Percentiles rank a stretch among this genome's conserved stretches.
Conservation (phyloP, 2,888 invertebrate genomes). For the Polyommatus iphigenia region DNA sequence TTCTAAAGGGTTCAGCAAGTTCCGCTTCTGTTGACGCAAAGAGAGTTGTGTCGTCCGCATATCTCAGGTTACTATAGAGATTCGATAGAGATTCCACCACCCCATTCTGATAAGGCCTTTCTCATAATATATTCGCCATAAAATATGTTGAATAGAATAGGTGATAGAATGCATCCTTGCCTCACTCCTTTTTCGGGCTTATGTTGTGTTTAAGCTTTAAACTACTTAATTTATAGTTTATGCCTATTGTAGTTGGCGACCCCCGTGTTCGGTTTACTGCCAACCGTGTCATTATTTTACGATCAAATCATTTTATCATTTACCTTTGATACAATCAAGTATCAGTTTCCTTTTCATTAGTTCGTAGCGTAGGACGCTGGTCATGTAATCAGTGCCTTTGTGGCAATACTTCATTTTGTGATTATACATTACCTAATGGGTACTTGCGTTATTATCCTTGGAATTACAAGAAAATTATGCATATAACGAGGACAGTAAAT, state of each 20-base stretch:
- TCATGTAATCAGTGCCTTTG: conserved; percentile 26
- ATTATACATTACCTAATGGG: conserved; percentile 21
- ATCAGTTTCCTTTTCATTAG: conserved; percentile 29
- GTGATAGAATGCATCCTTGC: too few species aligned
- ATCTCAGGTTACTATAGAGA: too few species aligned
- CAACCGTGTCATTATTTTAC: conserved; percentile 2
- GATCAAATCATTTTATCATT: conserved; percentile 28
- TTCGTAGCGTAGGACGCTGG: conserved; percentile 17
- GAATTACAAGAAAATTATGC: conserved; percentile 12
- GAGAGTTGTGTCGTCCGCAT: too few species aligned
- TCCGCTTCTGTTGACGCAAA: too few species aligned
- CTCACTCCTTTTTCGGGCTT: too few species aligned
- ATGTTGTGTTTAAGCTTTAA: background rate
- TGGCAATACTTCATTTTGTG: conserved; percentile 29
- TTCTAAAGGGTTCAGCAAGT: too few species aligned
- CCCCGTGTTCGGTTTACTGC: background rate
- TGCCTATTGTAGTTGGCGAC: background rate
- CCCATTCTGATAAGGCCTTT: too few species aligned
- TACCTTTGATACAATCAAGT: conserved; percentile 20
- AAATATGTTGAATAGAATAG: too few species aligned
- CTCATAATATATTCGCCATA: too few species aligned
- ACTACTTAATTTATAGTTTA: background rate
- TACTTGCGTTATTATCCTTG: conserved; percentile 13
- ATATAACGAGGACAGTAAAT: background rate
- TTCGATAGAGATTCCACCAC: too few species aligned